Evolutionary conservation across 2,797 vertebrate species (phyloP), one percentile per base, ranked within the genome.

Genomic region (Columba guinea): DNA sequence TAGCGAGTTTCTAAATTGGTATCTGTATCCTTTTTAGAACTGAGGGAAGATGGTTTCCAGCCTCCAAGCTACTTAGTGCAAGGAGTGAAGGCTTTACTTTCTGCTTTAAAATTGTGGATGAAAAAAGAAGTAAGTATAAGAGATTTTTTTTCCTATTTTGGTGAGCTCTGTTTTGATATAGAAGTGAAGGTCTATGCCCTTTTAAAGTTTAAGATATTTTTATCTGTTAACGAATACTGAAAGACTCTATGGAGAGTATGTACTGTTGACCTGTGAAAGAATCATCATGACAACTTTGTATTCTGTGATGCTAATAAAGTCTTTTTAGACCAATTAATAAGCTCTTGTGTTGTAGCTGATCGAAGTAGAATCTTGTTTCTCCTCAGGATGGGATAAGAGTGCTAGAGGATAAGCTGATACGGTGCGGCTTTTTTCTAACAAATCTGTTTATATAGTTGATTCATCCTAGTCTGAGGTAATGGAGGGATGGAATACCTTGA

Each of bases 41-140:
- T 99, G 67, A 98, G 98, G 95, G 99, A 99, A 98, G 99, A 99
- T 95, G 98, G 97, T 97, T 99, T 98, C 97, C 98, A 98, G 69
- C 99, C 99, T 71, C 98, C 98, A 60, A 97, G 98, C 89, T 99
- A 99, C 97, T 98, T 99, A 55, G 98, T 99, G 62, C 99, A 99
- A 89, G 99, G 99, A 97, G 99, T 99, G 88, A 99, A 99, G 98
- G 99, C 99, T 97, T 98, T 99, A 98, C 99, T 99, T 93, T 95
- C 98, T 89, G 99, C 99, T 97, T 98, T 99, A 97, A 99, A 98
- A 96, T 98, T 98, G 86, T 99, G 99, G 99, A 98, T 99, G 97
- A 99, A 99, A 96, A 98, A 99, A 98, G 99, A 99, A 98, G 99
- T 99, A 97, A 97, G 98, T 97, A 85, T 52, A 75, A 97, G 88